Percentiles rank a stretch among this genome's conserved stretches.
These are phyloP conservation scores for Crenuchus spilurus DNA, from an alignment of 2,797 vertebrate genomes.

Conservation along the genomic window DNA sequence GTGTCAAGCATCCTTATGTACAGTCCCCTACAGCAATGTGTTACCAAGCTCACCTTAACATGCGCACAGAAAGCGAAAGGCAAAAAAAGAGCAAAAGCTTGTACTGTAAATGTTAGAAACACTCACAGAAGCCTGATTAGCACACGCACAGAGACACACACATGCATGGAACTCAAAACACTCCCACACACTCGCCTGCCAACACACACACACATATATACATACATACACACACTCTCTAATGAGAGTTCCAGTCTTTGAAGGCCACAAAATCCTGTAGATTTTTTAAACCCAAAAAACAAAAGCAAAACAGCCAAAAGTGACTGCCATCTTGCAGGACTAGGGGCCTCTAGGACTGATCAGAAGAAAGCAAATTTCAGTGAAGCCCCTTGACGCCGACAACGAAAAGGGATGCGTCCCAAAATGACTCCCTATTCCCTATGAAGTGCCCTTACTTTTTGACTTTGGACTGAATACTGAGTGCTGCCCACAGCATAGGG, in stretches of 20 bases:
- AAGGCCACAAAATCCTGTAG: conserved; percentile 62
- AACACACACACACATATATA: conserved; percentile 38
- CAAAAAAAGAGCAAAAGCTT: conserved; percentile 53
- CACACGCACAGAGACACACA: conserved; percentile 58
- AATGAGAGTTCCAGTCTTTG: conserved; percentile 58
- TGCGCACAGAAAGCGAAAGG: conserved; percentile 57
- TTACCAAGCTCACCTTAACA: conserved; percentile 43
- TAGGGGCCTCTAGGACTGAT: conserved; percentile 68
- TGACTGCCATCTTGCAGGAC: conserved; percentile 56
- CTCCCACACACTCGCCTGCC: conserved; percentile 41
- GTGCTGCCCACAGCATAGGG: conserved; percentile 46
- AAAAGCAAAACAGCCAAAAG: background rate
- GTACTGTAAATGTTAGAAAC: conserved; percentile 30
- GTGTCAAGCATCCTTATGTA: too few species aligned
- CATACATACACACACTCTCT: conserved; percentile 43
- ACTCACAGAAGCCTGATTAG: conserved; percentile 59
- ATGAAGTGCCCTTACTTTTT: conserved; percentile 50
- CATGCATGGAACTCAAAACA: conserved; percentile 43
- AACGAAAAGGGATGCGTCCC: conserved; percentile 44
- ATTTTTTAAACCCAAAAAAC: conserved; percentile 33
- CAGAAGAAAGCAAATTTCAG: conserved; percentile 63
- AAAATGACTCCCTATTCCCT: conserved; percentile 57
- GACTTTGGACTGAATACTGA: background rate
- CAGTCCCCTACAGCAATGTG: too few species aligned
- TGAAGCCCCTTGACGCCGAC: conserved; percentile 26